Conservation (phyloP, 2,113 vertebrate genomes). For the Grammomys surdaster region DNA sequence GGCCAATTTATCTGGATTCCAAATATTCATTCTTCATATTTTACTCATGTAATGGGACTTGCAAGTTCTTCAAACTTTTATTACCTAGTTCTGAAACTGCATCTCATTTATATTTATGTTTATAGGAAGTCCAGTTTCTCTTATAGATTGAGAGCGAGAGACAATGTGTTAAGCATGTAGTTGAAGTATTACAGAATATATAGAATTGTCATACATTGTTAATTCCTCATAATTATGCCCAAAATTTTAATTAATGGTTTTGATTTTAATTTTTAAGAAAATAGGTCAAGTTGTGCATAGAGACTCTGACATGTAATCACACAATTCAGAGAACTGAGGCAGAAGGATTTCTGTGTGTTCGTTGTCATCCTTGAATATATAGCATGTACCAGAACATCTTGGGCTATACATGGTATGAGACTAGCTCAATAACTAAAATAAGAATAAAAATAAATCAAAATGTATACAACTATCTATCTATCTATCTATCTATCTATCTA, state of each 20-base stretch:
- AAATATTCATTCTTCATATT: neutral
- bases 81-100: neutral
- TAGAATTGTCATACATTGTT: neutral
- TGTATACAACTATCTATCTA: too few relatives aligned
- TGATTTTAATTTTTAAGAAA: neutral
- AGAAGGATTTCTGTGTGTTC: neutral
- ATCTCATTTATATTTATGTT: neutral
- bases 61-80: neutral
- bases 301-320: neutral
- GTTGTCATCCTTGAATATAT: neutral
- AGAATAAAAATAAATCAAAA: neutral
- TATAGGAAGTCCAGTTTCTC: neutral
- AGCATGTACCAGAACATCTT: neutral
- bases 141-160: neutral
- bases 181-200: neutral
- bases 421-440: neutral
- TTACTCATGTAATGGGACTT: neutral
- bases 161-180: neutral
- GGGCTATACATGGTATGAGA: neutral
- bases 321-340: neutral
- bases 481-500: too few relatives aligned
- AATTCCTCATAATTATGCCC: neutral
- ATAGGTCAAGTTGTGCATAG: neutral
- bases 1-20: neutral
- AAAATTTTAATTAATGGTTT: neutral